Base-by-base conservation (phyloP, 2,797 vertebrate species). In the Allobates femoralis region DNA sequence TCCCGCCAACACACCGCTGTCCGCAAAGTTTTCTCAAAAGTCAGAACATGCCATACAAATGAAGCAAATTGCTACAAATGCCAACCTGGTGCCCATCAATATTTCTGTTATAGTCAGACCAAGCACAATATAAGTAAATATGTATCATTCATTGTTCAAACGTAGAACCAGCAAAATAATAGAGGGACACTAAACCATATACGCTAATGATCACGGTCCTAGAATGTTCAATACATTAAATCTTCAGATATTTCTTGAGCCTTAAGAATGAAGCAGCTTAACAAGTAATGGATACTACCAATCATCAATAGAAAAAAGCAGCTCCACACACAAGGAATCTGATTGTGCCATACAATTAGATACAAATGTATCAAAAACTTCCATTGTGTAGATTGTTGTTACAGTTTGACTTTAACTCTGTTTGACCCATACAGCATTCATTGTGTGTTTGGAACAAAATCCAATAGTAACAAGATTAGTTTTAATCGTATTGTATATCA, bases 21-120 rank as follows among this genome's bases (percentile, higher is more conserved):
- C 34, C 58, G 64, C n/a, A 82, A 82, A 82, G 50, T 82, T 82
- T 71, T 71, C 64, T 83, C 55, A n/a, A 53, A 32, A 81, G 64
- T 8, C 3, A 69, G 26, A 81, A 55, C 28, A 53, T 67, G 62
- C 12, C 62, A 81, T 23, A 19, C n/a, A 77, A 77, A 32, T 56
- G 23, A 53, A 79, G 7, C 6, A 26, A 5, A 41, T 14, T 5
- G 21, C 51, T 56, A n/a, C 41, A 23, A 79, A 79, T 79, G 16
- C 16, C 32, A 79, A 8, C 19, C 56, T 56, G 3, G 18, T 32
- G 75, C 34, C 75, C 51, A 77, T 69, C 66, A 37, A 7, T 21
- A 10, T 5, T 15, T 41, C 21, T 73, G 23, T 41, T 41, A 41
- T 23, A n/a, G 37, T 46, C 34, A 73, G 1, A 11, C 7, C 37